phyloP scores from a whole-genome alignment of 1,140 invertebrate species.

The Harlomillsia oculata region DNA sequence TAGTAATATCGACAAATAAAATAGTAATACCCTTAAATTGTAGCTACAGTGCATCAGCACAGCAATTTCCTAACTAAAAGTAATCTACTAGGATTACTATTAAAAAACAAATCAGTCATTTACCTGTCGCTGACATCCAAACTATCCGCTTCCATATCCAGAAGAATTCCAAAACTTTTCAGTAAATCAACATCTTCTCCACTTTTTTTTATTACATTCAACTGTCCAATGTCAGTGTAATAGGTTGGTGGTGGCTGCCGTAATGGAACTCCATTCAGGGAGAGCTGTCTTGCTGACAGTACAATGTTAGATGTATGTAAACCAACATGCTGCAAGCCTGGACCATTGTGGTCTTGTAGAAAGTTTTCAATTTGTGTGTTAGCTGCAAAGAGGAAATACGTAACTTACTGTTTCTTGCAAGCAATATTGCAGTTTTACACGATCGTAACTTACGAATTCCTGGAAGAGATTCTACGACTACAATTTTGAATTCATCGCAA shows the following conservation, averaged over 20 bases:
- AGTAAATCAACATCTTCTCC: constrained; percentile 38
- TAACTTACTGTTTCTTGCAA: too few species aligned
- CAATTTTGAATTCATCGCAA: constrained; percentile 41
- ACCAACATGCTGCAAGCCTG: constrained; percentile 48
- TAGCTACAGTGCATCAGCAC: too few species aligned
- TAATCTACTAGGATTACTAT: too few species aligned
- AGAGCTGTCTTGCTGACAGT: constrained; percentile 38
- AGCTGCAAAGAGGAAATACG: constrained; percentile 35
- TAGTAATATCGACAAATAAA: too few species aligned
- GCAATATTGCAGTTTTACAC: too few species aligned
- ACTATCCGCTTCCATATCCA: constrained; percentile 36
- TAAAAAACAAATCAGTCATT: too few species aligned
- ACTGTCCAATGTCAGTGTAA: constrained; percentile 41
- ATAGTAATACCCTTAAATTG: too few species aligned
- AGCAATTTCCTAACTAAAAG: too few species aligned
- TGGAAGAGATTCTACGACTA: constrained; percentile 45
- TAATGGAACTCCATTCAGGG: constrained; percentile 40
- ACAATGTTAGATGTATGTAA: constrained; percentile 42
- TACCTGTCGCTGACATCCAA: too few species aligned
- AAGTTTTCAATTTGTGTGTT: constrained; percentile 45
- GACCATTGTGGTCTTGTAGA: constrained; percentile 42
- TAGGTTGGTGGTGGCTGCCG: constrained; percentile 44
- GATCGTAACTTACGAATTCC: constrained; percentile 39
- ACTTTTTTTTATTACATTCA: constrained; percentile 38
- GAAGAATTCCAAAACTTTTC: constrained; percentile 35